A percentile compares a stretch with the other conserved stretches of the same genome.
These are phyloP conservation scores for Eupithecia vulgata DNA, from an alignment of 2,888 invertebrate genomes.

Conservation along the genomic window DNA sequence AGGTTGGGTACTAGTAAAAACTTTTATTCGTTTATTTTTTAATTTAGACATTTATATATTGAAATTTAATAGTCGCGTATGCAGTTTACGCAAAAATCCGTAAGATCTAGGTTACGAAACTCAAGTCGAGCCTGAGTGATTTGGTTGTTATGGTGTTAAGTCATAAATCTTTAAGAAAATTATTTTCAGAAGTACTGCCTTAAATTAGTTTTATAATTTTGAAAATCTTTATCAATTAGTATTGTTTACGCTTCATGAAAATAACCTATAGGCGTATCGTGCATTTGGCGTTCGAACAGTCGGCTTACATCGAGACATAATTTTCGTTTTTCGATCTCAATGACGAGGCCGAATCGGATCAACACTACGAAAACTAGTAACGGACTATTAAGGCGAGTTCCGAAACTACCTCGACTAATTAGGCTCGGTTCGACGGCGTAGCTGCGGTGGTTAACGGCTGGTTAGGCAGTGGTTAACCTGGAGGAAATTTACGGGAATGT, in stretches of 20 bases:
- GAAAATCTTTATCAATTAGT: neutral
- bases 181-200: too few species aligned
- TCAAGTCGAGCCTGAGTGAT: too few species aligned
- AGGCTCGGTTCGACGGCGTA: conserved; percentile 46
- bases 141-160: neutral
- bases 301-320: neutral
- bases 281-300: neutral
- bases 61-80: too few species aligned
- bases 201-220: too few species aligned
- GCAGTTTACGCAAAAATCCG: too few species aligned
- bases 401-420: conserved; percentile 59
- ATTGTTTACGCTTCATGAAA: neutral
- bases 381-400: conserved; percentile 54
- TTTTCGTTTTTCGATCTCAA: neutral
- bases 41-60: too few species aligned
- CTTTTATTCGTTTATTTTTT: too few species aligned
- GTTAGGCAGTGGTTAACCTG: conserved; percentile 37
- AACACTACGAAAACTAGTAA: conserved; percentile 17
- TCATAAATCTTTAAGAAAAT: too few species aligned
- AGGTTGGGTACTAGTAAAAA: too few species aligned
- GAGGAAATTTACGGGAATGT: conserved; percentile 30
- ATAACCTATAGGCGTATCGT: neutral
- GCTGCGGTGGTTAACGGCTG: conserved; percentile 46
- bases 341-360: neutral
- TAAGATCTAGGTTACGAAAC: too few species aligned